Conservation (phyloP, 2,113 vertebrate genomes). For the Murina feae region DNA sequence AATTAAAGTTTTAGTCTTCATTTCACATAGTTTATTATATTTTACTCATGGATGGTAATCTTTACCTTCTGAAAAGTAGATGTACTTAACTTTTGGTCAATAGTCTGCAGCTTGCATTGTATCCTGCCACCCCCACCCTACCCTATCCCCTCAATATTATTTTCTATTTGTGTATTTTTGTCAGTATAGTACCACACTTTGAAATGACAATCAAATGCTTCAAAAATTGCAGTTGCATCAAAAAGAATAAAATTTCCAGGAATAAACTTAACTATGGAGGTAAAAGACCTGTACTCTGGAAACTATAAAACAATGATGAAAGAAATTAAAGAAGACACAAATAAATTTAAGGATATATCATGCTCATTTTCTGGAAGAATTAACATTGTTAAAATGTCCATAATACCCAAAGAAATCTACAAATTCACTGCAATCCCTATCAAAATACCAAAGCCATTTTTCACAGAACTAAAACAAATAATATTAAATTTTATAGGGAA, state of each 20-base stretch:
- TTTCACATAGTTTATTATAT: background rate
- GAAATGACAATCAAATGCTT: conserved; percentile 20
- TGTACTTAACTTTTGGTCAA: background rate
- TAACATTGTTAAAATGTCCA: background rate
- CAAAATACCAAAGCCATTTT: background rate
- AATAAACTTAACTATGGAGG: background rate
- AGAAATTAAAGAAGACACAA: background rate
- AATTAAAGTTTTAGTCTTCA: background rate
- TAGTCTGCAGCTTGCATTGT: background rate
- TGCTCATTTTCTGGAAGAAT: background rate
- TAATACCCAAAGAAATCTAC: background rate
- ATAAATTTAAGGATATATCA: background rate
- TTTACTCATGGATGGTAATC: background rate
- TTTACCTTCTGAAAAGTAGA: background rate
- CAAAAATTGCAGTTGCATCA: background rate
- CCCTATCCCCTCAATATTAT: background rate
- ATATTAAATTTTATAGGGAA: background rate
- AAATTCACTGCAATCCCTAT: background rate
- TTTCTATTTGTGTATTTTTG: background rate
- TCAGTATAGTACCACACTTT: background rate
- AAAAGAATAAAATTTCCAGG: background rate
- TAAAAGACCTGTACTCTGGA: background rate
- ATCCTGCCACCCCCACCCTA: background rate
- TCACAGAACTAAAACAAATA: background rate
- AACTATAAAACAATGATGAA: background rate